Conservation (phyloP, 2,113 vertebrate genomes). For the Crypturellus undulatus region DNA sequence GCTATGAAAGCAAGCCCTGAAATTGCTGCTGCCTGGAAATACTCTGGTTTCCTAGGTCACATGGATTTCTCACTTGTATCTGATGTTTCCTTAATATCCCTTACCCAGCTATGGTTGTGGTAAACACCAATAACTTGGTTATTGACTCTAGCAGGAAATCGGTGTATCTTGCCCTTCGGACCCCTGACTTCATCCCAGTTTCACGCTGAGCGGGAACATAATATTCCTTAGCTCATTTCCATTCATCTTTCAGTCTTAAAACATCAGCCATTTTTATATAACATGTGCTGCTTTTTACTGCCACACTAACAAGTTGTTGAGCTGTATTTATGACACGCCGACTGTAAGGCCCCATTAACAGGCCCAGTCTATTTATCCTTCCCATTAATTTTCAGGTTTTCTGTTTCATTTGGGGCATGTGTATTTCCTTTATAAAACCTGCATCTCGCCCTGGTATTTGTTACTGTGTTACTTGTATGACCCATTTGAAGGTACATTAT, state of each 20-base stretch:
- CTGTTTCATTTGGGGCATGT: conserved; percentile 4
- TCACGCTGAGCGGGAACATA: neutral
- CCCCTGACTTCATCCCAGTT: neutral
- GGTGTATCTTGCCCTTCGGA: rapidly evolving
- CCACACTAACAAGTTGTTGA: neutral
- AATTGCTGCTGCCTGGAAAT: conserved; percentile 48
- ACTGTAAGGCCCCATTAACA: neutral
- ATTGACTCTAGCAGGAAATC: neutral
- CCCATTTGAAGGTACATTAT: neutral
- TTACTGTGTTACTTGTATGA: neutral
- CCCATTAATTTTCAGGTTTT: neutral
- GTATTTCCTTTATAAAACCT: conserved; percentile 34
- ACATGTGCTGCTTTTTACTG: conserved; percentile 39
- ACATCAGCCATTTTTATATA: conserved; percentile 22
- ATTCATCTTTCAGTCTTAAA: neutral
- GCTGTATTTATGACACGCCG: conserved; percentile 12
- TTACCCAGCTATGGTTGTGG: neutral
- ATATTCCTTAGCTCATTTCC: neutral
- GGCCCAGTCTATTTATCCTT: neutral
- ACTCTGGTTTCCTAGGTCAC: neutral
- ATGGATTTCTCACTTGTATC: neutral
- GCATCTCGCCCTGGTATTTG: neutral
- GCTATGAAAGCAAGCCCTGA: conserved; percentile 25
- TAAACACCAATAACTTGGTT: rapidly evolving
- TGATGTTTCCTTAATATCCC: neutral